phyloP scores from a whole-genome alignment of 2,888 invertebrate species.

The Ormia ochracea region DNA sequence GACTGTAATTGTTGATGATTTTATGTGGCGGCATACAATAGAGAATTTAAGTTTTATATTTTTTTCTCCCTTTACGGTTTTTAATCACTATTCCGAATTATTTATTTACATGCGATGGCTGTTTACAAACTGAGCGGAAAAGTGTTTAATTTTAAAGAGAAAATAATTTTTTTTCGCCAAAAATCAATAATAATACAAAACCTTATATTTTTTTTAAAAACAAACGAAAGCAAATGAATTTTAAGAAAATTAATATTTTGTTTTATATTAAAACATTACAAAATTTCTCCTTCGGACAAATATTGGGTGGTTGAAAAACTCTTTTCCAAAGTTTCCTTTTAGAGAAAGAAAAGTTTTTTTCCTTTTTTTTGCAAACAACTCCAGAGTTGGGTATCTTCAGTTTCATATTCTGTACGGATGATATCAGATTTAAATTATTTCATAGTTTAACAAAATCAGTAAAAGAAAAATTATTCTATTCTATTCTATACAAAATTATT shows the following conservation, averaged over 20 bases:
- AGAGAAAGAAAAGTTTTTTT: too few species aligned
- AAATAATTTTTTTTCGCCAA: neutral
- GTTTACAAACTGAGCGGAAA: neutral
- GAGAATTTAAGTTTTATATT: constrained; percentile 13
- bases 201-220: neutral
- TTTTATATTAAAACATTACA: too few species aligned
- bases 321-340: too few species aligned
- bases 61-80: neutral
- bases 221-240: neutral
- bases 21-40: constrained; percentile 4
- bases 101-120: neutral
- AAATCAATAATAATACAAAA: neutral
- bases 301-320: too few species aligned
- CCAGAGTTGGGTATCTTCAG: too few species aligned
- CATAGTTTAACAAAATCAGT: too few species aligned
- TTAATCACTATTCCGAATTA: constrained; percentile 15
- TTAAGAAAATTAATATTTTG: constrained; percentile 23
- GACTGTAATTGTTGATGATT: constrained; percentile 57
- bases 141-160: neutral
- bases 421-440: too few species aligned
- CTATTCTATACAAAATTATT: too few species aligned
- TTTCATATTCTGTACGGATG: too few species aligned
- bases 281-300: too few species aligned
- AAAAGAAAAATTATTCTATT: too few species aligned
- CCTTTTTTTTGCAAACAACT: too few species aligned